A percentile compares a stretch with the other conserved stretches of the same genome.
Evolutionary conservation across 2,797 vertebrate genomes (phyloP).

Genomic region (Dipus sagitta): DNA sequence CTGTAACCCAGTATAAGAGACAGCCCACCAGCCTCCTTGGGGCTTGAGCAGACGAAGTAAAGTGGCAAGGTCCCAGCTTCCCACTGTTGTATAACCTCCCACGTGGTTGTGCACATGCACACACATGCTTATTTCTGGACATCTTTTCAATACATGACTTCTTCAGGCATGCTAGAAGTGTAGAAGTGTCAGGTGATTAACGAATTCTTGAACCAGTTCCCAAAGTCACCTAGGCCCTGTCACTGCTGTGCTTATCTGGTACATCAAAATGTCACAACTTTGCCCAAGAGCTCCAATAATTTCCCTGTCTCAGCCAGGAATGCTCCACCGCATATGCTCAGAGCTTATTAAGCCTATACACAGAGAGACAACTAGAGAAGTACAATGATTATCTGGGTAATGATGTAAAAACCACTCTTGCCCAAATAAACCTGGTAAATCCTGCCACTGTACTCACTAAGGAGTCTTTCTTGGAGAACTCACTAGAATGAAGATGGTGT

Average conservation of each 20-base stretch:
- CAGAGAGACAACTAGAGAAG: conserved; percentile 60
- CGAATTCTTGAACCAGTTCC: background rate
- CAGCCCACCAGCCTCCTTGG: background rate
- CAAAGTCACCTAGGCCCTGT: background rate
- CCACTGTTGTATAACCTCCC: too few species aligned
- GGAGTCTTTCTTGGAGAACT: conserved; percentile 30
- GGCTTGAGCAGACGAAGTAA: background rate
- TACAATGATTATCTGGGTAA: conserved; percentile 71
- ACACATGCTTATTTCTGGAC: background rate
- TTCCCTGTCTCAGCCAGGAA: conserved; percentile 22
- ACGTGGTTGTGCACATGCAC: fast-evolving
- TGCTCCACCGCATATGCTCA: background rate
- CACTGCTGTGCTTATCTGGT: fast-evolving
- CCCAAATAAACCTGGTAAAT: conserved; percentile 77
- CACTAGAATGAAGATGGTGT: conserved; percentile 10
- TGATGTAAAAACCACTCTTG: conserved; percentile 76
- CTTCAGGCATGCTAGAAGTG: background rate
- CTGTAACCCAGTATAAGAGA: background rate
- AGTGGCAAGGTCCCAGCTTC: background rate
- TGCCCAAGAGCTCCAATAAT: background rate
- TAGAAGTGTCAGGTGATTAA: background rate
- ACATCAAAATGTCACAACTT: background rate
- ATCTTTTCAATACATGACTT: background rate
- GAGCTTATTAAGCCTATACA: conserved; percentile 70
- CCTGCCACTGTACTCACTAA: background rate